Base-by-base conservation (phyloP, 92 coral and sea anemone species). In the Muricea muricata region DNA sequence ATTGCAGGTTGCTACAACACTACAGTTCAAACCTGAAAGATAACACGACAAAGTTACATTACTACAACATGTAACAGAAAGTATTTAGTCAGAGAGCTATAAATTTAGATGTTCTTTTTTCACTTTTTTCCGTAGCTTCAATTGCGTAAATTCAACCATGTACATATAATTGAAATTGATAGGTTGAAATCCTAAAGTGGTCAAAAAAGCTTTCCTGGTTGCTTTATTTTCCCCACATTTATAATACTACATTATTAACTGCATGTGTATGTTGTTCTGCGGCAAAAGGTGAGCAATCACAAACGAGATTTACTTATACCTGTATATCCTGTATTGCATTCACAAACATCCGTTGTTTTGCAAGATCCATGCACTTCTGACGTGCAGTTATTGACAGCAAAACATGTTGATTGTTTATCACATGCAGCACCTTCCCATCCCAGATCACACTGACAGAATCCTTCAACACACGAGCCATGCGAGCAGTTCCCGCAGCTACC, bases 401-500 rank as follows among this genome's bases (percentile, higher is more conserved):
- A 34, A 31, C 93, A 90, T 12, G 90, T 85, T 17, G 92, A 90
- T 71, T 78, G 79, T 23, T 4, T 21, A 21, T 87, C 89, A 55
- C 91, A 90, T 35, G 60, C 75, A 11, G 81, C 52, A 41, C 93
- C 90, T 82, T 90, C 93, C 93, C 93, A 90, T 20, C 93, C 93
- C 35, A 80, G 34, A 1, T 84, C 90, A 70, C 93, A 90, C 15
- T 75, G 85, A 77, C 93, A 90, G 84, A 90, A 90, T 40, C 93
- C 93, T 73, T 87, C 85, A 7, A 87, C 80, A 55, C 93, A 90
- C 1, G 30, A 26, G 26, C 93, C 91, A 40, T 81, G 93, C 40
- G 91, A 87, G 73, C 93, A 90, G 84, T 90, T 90, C 6, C 41
- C 79, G 15, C 55, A 47, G 25, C 20, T 84, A 85, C 94, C 94